Conservation (phyloP, 2,113 vertebrate species). For the Oenanthe oenanthe region DNA sequence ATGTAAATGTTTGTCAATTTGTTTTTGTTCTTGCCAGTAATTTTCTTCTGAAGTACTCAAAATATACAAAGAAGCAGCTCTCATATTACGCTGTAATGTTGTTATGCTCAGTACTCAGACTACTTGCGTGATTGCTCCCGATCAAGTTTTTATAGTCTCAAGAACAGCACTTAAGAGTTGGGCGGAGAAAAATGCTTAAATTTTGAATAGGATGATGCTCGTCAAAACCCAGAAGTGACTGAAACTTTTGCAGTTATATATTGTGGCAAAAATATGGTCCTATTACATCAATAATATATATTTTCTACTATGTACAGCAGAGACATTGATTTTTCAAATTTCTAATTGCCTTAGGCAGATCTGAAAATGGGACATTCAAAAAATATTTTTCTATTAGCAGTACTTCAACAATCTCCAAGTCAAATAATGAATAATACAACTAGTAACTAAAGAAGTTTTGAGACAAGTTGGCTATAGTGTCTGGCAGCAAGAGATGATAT, state of each 20-base stretch:
- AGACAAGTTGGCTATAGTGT: not conserved
- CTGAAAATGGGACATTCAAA: not conserved
- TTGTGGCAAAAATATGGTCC: not conserved
- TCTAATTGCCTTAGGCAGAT: not conserved
- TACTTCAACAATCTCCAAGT: not conserved
- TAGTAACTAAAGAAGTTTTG: not conserved
- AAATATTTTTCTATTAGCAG: not conserved
- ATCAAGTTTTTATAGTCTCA: not conserved
- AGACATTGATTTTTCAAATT: conserved; percentile 24
- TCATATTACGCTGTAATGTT: not conserved
- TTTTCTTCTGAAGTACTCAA: not conserved
- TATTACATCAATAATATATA: conserved; percentile 25
- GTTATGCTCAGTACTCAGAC: not conserved
- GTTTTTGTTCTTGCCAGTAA: not conserved
- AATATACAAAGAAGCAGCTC: not conserved
- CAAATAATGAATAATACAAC: not conserved
- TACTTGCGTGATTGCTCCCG: not conserved
- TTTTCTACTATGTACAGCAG: not conserved
- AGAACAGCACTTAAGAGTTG: not conserved
- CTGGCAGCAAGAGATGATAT: not conserved
- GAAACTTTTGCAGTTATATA: not conserved
- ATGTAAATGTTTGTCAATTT: not conserved
- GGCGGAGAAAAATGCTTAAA: not conserved
- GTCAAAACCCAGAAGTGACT: not conserved
- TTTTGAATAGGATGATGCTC: not conserved